Evolutionary conservation across 2,113 vertebrate species (phyloP).

Genomic region (Oryzias curvinotus): DNA sequence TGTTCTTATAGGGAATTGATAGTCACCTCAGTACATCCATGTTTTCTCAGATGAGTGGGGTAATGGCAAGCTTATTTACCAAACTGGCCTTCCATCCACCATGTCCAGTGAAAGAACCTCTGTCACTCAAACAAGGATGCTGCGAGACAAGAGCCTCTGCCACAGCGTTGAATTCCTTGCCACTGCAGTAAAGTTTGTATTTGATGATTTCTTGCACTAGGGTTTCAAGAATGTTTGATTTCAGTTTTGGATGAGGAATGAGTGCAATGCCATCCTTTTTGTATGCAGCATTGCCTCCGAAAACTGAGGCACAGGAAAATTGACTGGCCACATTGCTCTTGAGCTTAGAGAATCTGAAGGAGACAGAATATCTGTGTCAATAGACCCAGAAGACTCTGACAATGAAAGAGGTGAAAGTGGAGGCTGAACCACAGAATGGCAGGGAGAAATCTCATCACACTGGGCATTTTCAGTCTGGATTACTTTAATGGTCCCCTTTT

Average conservation of each 20-base stretch:
- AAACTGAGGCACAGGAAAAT: conserved; percentile 1
- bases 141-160: conserved; percentile 34
- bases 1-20: conserved; percentile 29
- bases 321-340: background rate
- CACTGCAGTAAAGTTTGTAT: conserved; percentile 22
- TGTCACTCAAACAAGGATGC: conserved; percentile 29
- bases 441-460: too few relatives aligned
- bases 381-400: background rate
- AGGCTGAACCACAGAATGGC: too few relatives aligned
- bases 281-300: background rate
- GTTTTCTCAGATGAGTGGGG: conserved; percentile 33
- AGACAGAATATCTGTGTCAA: conserved; percentile 1
- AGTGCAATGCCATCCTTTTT: background rate
- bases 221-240: background rate
- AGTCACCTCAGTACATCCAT: conserved; percentile 29
- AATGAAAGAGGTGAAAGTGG: too few relatives aligned
- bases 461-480: too few relatives aligned
- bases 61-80: conserved; percentile 42
- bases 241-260: conserved; percentile 5
- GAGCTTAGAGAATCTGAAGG: conserved; percentile 1
- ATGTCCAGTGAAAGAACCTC: conserved; percentile 30
- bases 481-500: too few relatives aligned
- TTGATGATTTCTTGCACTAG: background rate
- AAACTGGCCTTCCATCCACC: conserved; percentile 37
- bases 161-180: conserved; percentile 15